Evolutionary conservation across 2,888 invertebrate genomes (phyloP), one percentile per base, ranked within the genome.

Genomic region (Molorchus minor): DNA sequence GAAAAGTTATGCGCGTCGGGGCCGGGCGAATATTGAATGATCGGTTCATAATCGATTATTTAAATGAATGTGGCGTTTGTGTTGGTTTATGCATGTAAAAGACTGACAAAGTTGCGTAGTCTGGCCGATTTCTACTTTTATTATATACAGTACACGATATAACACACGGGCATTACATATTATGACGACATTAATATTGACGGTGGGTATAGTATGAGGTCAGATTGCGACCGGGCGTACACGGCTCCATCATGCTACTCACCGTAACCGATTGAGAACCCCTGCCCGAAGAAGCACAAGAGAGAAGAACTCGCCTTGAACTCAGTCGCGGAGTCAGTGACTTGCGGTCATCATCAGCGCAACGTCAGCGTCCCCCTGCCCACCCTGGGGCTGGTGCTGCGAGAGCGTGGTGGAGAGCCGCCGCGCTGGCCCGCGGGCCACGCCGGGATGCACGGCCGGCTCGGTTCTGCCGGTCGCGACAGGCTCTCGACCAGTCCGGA

Each of bases 261-360:
- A n/a, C n/a, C n/a, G n/a, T n/a, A 25, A 38, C 49, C 15, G 38
- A 25, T 67, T 69, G 64, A 56, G 67, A 59, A 62, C 61, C 60
- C 51, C 69, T 69, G 69, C 38, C 53, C 56, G 62, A 45, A 62
- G 41, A 56, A 54, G 49, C 49, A 25, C 38, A 56, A 56, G 56
- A 58, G 56, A 53, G 58, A 60, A 17, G 45, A 29, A 30, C 45
- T 70, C 65, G 64, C 69, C 71, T 71, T 69, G 71, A 71, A 71
- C 71, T 68, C 65, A 61, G 56, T 56, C 64, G 58, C 61, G 60
- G 58, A 68, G 71, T 71, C 71, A 71, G 61, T 71, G 71, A 71
- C 71, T 71, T 62, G 62, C 67, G 69, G 65, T 67, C 68, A 70
- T 68, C 58, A 53, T 52, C 64, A 53, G 57, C 57, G 16, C 58